Conservation (phyloP, 2,113 vertebrate species). For the Trichomycterus rosablanca region DNA sequence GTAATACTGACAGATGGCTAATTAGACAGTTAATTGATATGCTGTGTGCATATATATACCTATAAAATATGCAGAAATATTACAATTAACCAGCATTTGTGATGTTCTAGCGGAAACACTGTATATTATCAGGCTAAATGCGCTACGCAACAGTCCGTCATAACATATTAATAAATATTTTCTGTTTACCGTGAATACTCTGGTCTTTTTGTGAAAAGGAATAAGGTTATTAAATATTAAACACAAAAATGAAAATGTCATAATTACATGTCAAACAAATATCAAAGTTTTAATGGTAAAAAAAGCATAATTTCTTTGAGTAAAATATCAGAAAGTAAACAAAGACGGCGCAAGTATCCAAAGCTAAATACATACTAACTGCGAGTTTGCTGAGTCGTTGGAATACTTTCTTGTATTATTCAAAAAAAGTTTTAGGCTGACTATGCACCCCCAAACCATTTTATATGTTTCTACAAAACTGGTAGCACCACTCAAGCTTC, state of each 20-base stretch:
- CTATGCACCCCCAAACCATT: conserved; percentile 59
- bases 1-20: too few relatives aligned
- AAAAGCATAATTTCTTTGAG: too few relatives aligned
- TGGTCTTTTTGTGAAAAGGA: neutral
- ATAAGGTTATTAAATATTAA: too few relatives aligned
- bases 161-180: conserved; percentile 8
- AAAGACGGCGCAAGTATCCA: neutral
- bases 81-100: too few relatives aligned
- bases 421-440: conserved; percentile 68
- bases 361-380: neutral
- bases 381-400: conserved; percentile 15
- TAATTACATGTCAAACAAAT: too few relatives aligned
- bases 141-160: conserved; percentile 21
- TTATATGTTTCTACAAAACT: conserved; percentile 42
- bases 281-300: too few relatives aligned
- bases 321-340: too few relatives aligned
- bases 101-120: too few relatives aligned
- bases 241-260: too few relatives aligned
- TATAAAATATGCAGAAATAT: too few relatives aligned
- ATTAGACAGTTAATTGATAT: too few relatives aligned
- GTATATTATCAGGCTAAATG: conserved; percentile 14
- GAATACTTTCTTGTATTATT: conserved; percentile 26
- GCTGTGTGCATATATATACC: too few relatives aligned
- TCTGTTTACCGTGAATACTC: neutral
- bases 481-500: conserved; percentile 22